Conservation (phyloP, 1,140 invertebrate species). For the Drosophila pandora region DNA sequence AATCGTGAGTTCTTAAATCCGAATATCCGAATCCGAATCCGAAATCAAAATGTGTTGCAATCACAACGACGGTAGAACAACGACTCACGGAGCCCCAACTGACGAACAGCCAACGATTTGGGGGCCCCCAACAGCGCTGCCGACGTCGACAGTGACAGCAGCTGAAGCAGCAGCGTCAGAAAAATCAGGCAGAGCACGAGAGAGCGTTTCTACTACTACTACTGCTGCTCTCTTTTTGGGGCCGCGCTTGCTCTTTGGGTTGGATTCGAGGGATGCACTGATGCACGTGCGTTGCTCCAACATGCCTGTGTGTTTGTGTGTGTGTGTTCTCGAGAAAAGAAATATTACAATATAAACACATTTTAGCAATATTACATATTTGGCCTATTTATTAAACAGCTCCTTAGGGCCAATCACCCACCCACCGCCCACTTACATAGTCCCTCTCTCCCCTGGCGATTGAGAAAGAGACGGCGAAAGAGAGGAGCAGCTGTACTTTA, state of each 20-base stretch:
- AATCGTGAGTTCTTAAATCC: constrained; percentile 18
- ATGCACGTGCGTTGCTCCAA: constrained; percentile 60
- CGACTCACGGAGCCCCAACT: constrained; percentile 68
- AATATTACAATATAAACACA: constrained; percentile 79
- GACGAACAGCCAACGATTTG: constrained; percentile 56
- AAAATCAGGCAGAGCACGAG: background rate
- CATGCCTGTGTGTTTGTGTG: constrained; percentile 10
- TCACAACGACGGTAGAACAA: constrained; percentile 82
- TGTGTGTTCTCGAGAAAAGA: constrained; percentile 46
- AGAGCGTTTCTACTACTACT: too few relatives aligned
- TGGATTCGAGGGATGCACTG: constrained; percentile 66
- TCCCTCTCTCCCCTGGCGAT: too few relatives aligned
- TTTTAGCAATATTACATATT: constrained; percentile 82
- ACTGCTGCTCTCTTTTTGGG: constrained; percentile 34
- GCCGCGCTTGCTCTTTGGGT: constrained; percentile 41
- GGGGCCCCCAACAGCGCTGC: constrained; percentile 65
- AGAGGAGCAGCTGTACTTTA: constrained; percentile 32
- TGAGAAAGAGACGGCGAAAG: constrained; percentile 4
- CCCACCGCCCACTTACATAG: background rate
- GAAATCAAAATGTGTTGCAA: constrained; percentile 77
- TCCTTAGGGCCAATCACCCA: constrained; percentile 17
- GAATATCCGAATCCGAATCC: constrained; percentile 38
- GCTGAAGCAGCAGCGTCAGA: background rate
- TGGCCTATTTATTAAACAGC: constrained; percentile 78
- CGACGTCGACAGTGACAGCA: constrained; percentile 23